A percentile compares a stretch with the other conserved stretches of the same genome.
Conservation (phyloP, 2,113 vertebrate species). For the Ctenodactylus gundi region DNA sequence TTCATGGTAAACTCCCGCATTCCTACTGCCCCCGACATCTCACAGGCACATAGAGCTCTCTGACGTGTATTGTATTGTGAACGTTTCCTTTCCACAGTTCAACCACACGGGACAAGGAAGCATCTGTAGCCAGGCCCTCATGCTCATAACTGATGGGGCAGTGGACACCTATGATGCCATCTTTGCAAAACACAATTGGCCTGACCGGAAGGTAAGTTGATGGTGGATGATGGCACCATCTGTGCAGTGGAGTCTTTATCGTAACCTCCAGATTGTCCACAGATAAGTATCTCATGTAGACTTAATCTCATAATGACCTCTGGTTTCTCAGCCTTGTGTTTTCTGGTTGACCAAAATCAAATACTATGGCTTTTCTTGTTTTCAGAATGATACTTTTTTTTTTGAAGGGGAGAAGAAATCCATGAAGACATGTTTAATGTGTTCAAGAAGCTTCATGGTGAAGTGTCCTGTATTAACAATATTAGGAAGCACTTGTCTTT, state of each 20-base stretch:
- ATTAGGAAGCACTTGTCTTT: neutral
- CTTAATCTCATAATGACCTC: slow-evolving; percentile 29
- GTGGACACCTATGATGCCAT: slow-evolving; percentile 97
- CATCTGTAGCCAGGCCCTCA: slow-evolving; percentile 98
- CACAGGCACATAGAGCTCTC: neutral
- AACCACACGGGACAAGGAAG: slow-evolving; percentile 97
- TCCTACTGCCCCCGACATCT: neutral
- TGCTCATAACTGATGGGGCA: slow-evolving; percentile 98
- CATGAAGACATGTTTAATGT: rapidly evolving
- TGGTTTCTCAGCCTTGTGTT: slow-evolving; percentile 31
- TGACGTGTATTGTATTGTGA: neutral
- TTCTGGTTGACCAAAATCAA: slow-evolving; percentile 21
- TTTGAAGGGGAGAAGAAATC: neutral
- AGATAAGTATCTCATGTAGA: neutral
- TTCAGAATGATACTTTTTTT: neutral
- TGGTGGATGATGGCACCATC: neutral
- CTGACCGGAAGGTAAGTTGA: slow-evolving; percentile 94
- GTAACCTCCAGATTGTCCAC: neutral
- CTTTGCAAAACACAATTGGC: slow-evolving; percentile 98
- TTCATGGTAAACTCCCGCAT: neutral
- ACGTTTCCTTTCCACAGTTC: slow-evolving; percentile 86
- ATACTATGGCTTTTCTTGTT: slow-evolving; percentile 37
- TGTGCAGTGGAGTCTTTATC: neutral
- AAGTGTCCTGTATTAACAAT: neutral
- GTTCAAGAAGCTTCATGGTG: neutral